Evolutionary conservation across 2,797 vertebrate species (phyloP), one percentile per base, ranked within the genome.

Genomic region (Sardinella longiceps): DNA sequence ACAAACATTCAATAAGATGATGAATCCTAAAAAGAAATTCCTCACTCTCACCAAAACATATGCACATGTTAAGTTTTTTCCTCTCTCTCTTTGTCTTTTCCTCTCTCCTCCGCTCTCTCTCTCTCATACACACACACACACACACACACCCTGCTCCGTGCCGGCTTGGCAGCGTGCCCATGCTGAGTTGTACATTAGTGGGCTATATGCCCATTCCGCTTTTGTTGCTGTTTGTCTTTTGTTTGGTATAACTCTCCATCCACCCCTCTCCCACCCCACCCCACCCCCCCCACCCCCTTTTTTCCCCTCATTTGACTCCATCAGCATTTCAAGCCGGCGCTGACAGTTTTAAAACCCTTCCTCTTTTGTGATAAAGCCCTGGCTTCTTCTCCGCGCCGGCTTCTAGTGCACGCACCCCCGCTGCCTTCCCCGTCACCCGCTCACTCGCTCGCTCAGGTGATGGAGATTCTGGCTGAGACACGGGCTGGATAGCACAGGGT

Each of bases 311-410:
- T 70, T 86, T 81, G 14, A 30, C 66, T 83, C 66, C 23, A 30
- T 45, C 46, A 81, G 37, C 58, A 5, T 80, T 80, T 58, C 58
- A 58, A 82, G 28, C 63, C 51, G 30, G 15, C 18, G 33, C 80
- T 80, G 86, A 82, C 83, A 66, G 53, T 80, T 80, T 82, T 48
- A 70, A 37, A 80, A 82, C 53, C 60, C 60, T 74, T 53, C n/a
- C 74, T 58, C 66, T 63, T 81, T 84, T 84, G 56, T 60, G 60
- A 63, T 81, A 84, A 84, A 84, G 46, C 30, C 58, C 66, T 6
- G 80, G 60, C 58, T 81, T 46, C 30, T 80, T 37, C 66, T 18
- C 66, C 33, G 20, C 2, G n/a, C 43, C 39, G 30, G 25, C 46
- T n/a, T 30, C 51, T 3, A n/a, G 33, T 1, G 20, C 20, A 46